Conservation (phyloP, 53 echinoderm and acorn worm genomes). For the Echinometra lucunter region DNA sequence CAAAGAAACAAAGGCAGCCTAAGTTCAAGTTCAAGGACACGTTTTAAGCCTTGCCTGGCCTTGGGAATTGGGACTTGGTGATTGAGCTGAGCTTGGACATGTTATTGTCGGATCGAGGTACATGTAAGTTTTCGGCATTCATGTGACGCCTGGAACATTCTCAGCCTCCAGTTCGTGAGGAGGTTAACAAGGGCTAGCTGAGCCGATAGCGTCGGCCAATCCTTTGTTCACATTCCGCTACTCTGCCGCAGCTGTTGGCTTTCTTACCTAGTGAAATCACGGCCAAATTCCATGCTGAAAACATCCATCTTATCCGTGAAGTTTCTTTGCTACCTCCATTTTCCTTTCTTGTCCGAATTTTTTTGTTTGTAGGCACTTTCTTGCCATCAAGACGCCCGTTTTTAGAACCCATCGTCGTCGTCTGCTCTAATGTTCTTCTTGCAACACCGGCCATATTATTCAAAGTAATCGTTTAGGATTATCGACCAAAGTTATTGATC, state of each 20-base stretch:
- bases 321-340: constrained; percentile 26
- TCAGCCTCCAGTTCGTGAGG: too few relatives aligned
- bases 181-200: neutral
- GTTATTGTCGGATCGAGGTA: too few relatives aligned
- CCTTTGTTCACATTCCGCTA: neutral
- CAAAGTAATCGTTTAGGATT: neutral
- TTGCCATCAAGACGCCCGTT: constrained; percentile 18
- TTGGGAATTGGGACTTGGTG: too few relatives aligned
- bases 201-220: constrained; percentile 29
- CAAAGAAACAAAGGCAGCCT: too few relatives aligned
- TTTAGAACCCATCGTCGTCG: constrained; percentile 30
- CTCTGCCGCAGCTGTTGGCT: neutral
- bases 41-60: too few relatives aligned
- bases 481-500: neutral
- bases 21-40: too few relatives aligned
- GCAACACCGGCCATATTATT: neutral
- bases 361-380: constrained; percentile 8
- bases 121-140: too few relatives aligned
- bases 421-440: neutral
- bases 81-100: too few relatives aligned
- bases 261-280: constrained; percentile 12
- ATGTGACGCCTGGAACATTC: too few relatives aligned
- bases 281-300: constrained; percentile 18
- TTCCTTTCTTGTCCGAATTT: neutral
- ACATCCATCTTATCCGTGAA: neutral